A percentile compares a stretch with the other conserved stretches of the same genome.
Evolutionary conservation across 2,797 vertebrate species (phyloP).

Genomic region (Hypotaenidia philippensis): DNA sequence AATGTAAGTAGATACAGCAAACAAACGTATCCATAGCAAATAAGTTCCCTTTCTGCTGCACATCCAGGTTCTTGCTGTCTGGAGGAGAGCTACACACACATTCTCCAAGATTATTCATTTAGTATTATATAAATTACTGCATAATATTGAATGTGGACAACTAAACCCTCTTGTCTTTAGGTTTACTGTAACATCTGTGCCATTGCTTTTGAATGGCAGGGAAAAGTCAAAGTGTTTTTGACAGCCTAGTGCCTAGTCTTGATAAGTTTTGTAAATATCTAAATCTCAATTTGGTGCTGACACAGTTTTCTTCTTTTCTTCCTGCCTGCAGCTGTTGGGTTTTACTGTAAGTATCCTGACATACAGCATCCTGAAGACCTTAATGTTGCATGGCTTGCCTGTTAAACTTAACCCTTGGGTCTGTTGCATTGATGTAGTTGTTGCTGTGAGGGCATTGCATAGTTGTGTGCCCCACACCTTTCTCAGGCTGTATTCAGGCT

Average conservation of each 20-base stretch:
- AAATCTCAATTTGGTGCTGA: conserved; percentile 43
- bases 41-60: not conserved
- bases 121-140: not conserved
- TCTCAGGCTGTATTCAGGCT: not conserved
- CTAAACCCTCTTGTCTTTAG: not conserved
- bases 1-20: not conserved
- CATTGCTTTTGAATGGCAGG: not conserved
- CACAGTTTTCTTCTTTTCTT: conserved; percentile 27
- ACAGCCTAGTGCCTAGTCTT: not conserved
- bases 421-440: fast-evolving
- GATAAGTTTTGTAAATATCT: conserved; percentile 40
- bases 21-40: not conserved
- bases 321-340: conserved; percentile 82
- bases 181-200: not conserved
- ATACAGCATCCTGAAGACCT: not conserved
- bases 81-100: not conserved
- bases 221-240: not conserved
- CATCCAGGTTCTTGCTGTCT: not conserved
- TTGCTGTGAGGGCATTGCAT: not conserved
- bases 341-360: conserved; percentile 87
- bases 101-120: not conserved
- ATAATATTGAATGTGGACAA: not conserved
- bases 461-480: not conserved
- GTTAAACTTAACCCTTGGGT: not conserved
- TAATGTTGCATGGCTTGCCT: conserved; percentile 65